Evolutionary conservation across 2,113 vertebrate genomes (phyloP), one percentile per base, ranked within the genome.

Genomic region (Dromas ardeola): DNA sequence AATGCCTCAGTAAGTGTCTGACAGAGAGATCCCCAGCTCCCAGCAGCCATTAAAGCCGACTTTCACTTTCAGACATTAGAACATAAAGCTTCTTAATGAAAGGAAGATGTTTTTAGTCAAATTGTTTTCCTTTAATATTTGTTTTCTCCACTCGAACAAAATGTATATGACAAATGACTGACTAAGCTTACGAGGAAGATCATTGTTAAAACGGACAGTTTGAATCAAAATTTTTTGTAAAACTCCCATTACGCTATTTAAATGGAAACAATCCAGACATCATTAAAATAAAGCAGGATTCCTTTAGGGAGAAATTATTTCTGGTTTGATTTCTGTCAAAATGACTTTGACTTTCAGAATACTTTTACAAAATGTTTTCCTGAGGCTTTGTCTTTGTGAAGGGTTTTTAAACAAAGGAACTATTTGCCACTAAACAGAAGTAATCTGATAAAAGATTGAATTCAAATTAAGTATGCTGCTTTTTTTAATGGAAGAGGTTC

Each of bases 251-350:
- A 94, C 62, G 47, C 93, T 94, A 89, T 97, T 98, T 98, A 95
- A 92, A 96, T 92, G 95, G 95, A 98, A 98, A 96, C 97, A 97
- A 94, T 97, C 90, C 45, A 91, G 97, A 97, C 97, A n/a, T 98
- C 97, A 96, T 98, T 98, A 98, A 97, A 95, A 96, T 95, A 92
- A 98, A 97, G 95, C 89, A 95, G 88, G 97, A 98, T 97, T 97
- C 97, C 98, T 98, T 98, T 96, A 87, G 98, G 98, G 98, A 98
- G 97, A 98, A 98, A 98, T 98, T 98, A 98, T 97, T 98, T 98
- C 96, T 97, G 91, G 76, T 98, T 98, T 98, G 98, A 98, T 98
- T 98, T 98, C 97, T 98, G 97, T 98, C 97, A 98, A 97, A 97
- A 98, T 97, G 96, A 97, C 97, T 98, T 98, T 98, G 97, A 98